Conservation (phyloP, 2,113 vertebrate species). For the Zonotrichia leucophrys region DNA sequence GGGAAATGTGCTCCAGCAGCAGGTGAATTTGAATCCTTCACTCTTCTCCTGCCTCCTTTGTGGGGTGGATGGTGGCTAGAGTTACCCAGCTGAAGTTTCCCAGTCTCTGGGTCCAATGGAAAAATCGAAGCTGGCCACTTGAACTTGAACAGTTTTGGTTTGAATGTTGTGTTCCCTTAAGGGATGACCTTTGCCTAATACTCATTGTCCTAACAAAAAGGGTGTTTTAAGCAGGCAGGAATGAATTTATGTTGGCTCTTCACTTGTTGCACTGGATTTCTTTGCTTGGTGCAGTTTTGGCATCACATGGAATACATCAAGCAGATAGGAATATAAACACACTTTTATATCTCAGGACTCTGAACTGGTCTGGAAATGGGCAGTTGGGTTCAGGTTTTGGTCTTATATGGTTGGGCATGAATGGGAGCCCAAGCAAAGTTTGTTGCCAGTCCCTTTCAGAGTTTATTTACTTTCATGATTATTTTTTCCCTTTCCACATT, state of each 20-base stretch:
- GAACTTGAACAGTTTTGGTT: background rate
- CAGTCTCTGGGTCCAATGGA: fast-evolving
- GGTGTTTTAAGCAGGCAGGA: conserved; percentile 8
- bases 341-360: background rate
- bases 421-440: background rate
- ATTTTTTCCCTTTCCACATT: background rate
- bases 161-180: background rate
- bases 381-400: background rate
- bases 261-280: background rate
- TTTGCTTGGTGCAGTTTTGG: conserved; percentile 22
- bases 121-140: fast-evolving
- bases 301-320: background rate
- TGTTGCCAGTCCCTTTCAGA: background rate
- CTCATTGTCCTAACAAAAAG: background rate
- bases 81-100: background rate
- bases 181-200: background rate
- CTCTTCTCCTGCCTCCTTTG: background rate
- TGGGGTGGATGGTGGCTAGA: background rate
- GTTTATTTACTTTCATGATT: background rate
- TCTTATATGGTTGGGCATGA: conserved; percentile 15
- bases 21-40: background rate
- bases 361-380: background rate
- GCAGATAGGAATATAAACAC: background rate
- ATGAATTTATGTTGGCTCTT: conserved; percentile 31
- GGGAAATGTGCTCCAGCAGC: background rate